phyloP scores from a whole-genome alignment of 2,888 invertebrate genomes.

The Eupithecia exiguata region DNA sequence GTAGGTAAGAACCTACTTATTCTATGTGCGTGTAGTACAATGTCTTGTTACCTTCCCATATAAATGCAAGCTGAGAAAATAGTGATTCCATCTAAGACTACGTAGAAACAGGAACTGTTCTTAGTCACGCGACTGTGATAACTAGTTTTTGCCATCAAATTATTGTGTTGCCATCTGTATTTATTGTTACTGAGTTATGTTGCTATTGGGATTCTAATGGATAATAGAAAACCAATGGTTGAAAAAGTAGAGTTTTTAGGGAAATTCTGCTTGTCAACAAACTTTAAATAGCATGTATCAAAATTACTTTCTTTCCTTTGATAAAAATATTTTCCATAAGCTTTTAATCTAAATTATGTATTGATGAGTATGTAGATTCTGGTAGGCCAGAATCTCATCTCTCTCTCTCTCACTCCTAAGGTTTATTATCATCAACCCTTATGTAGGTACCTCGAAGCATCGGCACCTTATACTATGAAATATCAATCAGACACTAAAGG shows the following conservation, averaged over 20 bases:
- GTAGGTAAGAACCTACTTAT: neutral
- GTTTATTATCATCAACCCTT: neutral
- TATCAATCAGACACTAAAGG: neutral
- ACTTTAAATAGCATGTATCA: too few species aligned
- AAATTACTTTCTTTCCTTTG: too few species aligned
- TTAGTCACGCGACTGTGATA: constrained; percentile 52
- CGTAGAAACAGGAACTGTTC: constrained; percentile 46
- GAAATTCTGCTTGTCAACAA: too few species aligned
- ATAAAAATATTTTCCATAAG: too few species aligned
- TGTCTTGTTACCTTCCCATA: neutral
- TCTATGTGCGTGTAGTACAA: neutral
- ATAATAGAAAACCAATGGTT: neutral
- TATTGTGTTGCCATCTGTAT: neutral
- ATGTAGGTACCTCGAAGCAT: neutral
- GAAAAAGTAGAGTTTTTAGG: neutral
- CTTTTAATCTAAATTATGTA: neutral
- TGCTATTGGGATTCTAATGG: neutral
- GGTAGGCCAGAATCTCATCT: too few species aligned
- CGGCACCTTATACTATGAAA: neutral
- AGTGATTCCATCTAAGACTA: constrained; percentile 8
- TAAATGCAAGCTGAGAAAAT: constrained; percentile 11
- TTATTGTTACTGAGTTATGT: neutral
- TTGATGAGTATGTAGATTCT: too few species aligned
- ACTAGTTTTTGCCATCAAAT: neutral
- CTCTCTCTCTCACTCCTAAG: too few species aligned